phyloP scores from a whole-genome alignment of 92 coral and sea anemone species.

The Zoanthus gigantus region DNA sequence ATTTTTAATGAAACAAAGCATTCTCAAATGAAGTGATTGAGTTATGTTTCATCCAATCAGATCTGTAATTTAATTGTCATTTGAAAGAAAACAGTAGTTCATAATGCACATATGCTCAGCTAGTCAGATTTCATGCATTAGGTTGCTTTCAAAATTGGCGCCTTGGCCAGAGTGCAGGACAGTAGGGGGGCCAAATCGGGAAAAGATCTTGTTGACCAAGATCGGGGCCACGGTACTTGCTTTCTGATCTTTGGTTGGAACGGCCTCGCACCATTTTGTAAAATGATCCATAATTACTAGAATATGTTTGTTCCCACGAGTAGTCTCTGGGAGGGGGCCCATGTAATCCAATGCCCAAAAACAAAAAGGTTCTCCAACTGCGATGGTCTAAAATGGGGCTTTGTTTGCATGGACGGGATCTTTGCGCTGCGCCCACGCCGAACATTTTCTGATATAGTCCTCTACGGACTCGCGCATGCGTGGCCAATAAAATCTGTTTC shows the following conservation, averaged over 20 bases:
- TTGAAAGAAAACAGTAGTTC: constrained; percentile 12
- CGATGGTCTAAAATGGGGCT: constrained; percentile 50
- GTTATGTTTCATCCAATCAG: constrained; percentile 17
- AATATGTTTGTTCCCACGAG: constrained; percentile 56
- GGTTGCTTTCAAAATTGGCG: constrained; percentile 57
- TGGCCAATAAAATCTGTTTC: constrained; percentile 54
- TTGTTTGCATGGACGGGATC: constrained; percentile 30
- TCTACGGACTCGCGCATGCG: constrained; percentile 52
- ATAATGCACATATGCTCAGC: not conserved
- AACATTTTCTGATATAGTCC: constrained; percentile 36
- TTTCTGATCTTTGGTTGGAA: constrained; percentile 43
- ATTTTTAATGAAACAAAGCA: constrained; percentile 25
- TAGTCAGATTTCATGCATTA: constrained; percentile 58
- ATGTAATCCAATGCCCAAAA: constrained; percentile 71
- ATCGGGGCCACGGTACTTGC: constrained; percentile 27
- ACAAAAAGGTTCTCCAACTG: constrained; percentile 64
- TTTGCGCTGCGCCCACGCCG: constrained; percentile 39
- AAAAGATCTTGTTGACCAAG: constrained; percentile 34
- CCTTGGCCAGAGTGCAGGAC: constrained; percentile 71
- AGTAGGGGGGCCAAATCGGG: constrained; percentile 54
- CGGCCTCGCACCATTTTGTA: constrained; percentile 59
- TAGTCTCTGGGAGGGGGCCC: constrained; percentile 62
- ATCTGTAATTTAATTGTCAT: constrained; percentile 29
- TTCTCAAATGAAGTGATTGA: constrained; percentile 30
- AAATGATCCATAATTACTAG: constrained; percentile 58